phyloP scores from a whole-genome alignment of 2,797 vertebrate genomes.

The Gymnopithys bicolor region DNA sequence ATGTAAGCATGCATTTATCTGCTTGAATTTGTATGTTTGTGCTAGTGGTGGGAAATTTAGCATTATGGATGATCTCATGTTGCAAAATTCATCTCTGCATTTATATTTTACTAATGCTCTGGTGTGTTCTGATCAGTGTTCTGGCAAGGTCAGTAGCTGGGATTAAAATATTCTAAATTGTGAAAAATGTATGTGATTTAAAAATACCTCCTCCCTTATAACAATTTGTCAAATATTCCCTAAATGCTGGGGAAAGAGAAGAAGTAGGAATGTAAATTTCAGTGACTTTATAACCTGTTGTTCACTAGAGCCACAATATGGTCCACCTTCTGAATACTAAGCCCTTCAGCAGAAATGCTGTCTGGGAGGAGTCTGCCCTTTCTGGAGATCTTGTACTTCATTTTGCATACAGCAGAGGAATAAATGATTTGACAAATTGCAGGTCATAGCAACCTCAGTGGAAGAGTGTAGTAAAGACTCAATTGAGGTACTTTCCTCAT shows the following conservation, averaged over 20 bases:
- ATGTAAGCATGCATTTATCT: background rate
- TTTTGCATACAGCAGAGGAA: background rate
- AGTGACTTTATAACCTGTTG: background rate
- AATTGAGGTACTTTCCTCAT: background rate
- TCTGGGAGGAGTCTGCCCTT: background rate
- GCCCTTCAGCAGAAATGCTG: background rate
- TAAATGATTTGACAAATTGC: background rate
- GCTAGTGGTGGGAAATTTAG: background rate
- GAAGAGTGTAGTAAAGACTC: background rate
- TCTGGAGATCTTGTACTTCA: background rate
- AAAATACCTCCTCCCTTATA: slow-evolving; percentile 39
- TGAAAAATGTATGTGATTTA: slow-evolving; percentile 40
- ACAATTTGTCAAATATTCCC: slow-evolving; percentile 20
- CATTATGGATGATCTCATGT: background rate
- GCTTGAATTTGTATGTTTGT: background rate
- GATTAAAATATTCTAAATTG: slow-evolving; percentile 45
- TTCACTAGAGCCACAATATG: background rate
- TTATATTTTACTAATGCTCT: slow-evolving; percentile 27
- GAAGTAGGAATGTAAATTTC: slow-evolving; percentile 26
- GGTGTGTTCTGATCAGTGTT: slow-evolving; percentile 9
- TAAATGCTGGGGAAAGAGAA: background rate
- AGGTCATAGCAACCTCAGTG: background rate
- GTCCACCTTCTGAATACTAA: background rate
- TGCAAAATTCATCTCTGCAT: slow-evolving; percentile 14
- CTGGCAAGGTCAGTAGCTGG: slow-evolving; percentile 14